These are phyloP conservation scores for Phaetusa simplex DNA, from an alignment of 2,113 vertebrate genomes.

Conservation along the genomic window DNA sequence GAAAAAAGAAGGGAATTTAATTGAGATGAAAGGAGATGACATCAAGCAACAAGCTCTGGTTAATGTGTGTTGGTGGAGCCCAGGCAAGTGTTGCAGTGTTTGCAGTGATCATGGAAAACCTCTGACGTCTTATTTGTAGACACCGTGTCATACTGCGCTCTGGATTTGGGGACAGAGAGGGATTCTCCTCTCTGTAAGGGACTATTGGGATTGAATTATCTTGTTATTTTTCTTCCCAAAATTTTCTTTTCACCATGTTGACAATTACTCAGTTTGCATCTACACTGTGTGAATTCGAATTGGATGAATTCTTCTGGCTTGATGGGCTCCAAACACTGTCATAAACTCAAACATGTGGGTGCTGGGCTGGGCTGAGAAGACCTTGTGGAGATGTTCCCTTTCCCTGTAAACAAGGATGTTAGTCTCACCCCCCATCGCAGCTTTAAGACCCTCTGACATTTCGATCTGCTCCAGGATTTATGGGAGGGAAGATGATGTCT, in stretches of 20 bases:
- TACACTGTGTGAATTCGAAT: background rate
- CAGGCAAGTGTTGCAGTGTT: background rate
- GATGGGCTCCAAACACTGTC: background rate
- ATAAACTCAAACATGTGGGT: background rate
- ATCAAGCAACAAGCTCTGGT: background rate
- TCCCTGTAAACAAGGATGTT: background rate
- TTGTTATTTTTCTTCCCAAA: background rate
- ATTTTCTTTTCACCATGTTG: background rate
- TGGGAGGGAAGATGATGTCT: background rate
- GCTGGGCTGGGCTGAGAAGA: background rate
- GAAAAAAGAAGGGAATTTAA: slow-evolving; percentile 11
- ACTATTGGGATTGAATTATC: background rate
- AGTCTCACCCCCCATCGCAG: background rate
- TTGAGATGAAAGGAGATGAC: slow-evolving; percentile 35
- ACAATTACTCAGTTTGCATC: background rate
- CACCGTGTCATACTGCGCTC: background rate
- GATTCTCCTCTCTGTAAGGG: background rate
- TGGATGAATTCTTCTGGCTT: background rate
- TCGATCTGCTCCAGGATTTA: background rate
- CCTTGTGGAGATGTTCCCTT: background rate
- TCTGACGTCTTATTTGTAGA: background rate
- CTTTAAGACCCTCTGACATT: background rate
- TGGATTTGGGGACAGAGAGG: background rate
- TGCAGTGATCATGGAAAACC: background rate
- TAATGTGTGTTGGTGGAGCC: background rate